Percentiles rank a stretch among this genome's conserved stretches.
phyloP scores from a whole-genome alignment of 2,888 invertebrate genomes.

The Hydroisotoma schaefferi region DNA sequence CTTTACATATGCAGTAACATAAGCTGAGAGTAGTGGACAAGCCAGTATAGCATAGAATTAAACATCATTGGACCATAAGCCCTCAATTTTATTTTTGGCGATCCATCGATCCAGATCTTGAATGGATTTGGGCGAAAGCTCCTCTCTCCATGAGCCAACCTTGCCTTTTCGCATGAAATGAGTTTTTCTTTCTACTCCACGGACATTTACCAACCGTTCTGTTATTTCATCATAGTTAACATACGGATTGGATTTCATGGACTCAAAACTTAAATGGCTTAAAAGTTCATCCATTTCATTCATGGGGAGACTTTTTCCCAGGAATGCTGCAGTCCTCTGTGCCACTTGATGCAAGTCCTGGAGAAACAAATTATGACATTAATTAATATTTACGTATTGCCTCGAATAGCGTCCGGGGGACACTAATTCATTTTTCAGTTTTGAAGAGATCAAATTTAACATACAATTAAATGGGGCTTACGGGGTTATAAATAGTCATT shows the following conservation, averaged over 20 bases:
- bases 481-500: too few species aligned
- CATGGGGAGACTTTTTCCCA: slow-evolving; percentile 64
- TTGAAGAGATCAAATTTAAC: too few species aligned
- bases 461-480: too few species aligned
- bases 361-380: slow-evolving; percentile 14
- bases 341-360: slow-evolving; percentile 67
- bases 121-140: slow-evolving; percentile 70
- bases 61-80: slow-evolving; percentile 33
- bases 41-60: not conserved
- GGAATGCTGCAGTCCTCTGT: slow-evolving; percentile 66
- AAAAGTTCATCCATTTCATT: slow-evolving; percentile 64
- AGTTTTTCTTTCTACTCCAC: slow-evolving; percentile 51
- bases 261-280: slow-evolving; percentile 72
- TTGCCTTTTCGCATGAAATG: slow-evolving; percentile 70
- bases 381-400: not conserved
- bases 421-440: too few species aligned
- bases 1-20: too few species aligned
- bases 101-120: slow-evolving; percentile 69
- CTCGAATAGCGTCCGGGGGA: too few species aligned
- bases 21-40: too few species aligned
- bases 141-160: slow-evolving; percentile 77
- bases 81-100: slow-evolving; percentile 39
- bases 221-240: slow-evolving; percentile 65
- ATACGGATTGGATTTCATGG: slow-evolving; percentile 76
- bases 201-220: slow-evolving; percentile 42